These are phyloP conservation scores for Hydrozoanthus tunicans DNA, from an alignment of 64 coral and sea anemone genomes.

Conservation along the genomic window DNA sequence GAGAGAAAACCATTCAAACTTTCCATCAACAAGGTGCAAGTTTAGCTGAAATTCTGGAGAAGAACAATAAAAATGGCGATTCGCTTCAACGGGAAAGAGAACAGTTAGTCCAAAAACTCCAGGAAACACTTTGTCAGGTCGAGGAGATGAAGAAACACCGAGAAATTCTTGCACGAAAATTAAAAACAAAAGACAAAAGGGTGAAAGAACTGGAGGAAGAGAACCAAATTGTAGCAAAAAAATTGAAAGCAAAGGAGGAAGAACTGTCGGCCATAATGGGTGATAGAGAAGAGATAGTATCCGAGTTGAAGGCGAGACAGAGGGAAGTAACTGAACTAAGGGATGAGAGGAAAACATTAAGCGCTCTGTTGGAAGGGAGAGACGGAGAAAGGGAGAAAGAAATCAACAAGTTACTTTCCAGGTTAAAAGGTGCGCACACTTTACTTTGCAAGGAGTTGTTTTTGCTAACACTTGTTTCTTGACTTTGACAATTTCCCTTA, in stretches of 20 bases:
- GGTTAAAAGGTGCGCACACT: conserved; percentile 82
- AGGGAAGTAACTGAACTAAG: conserved; percentile 77
- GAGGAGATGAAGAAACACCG: conserved; percentile 87
- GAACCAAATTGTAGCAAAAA: conserved; percentile 36
- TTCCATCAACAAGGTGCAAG: conserved; percentile 82
- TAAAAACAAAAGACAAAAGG: conserved; percentile 81
- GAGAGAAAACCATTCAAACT: conserved; percentile 80
- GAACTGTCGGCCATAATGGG: conserved; percentile 86
- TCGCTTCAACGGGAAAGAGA: conserved; percentile 86
- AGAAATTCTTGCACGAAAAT: conserved; percentile 82
- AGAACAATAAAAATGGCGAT: conserved; percentile 79
- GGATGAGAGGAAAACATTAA: conserved; percentile 82
- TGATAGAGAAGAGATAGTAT: conserved; percentile 72
- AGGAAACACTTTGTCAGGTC: conserved; percentile 76
- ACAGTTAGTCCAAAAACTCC: conserved; percentile 71
- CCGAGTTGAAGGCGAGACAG: conserved; percentile 77
- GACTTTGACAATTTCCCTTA: too few species aligned
- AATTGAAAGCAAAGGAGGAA: conserved; percentile 69
- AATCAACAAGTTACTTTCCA: conserved; percentile 88
- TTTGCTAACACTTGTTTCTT: too few species aligned
- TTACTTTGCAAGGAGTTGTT: not conserved
- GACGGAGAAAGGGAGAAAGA: conserved; percentile 90
- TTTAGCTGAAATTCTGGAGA: conserved; percentile 82
- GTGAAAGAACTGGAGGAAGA: conserved; percentile 88
- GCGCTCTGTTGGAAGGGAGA: conserved; percentile 84